These are phyloP conservation scores for Philonicus albiceps DNA, from an alignment of 2,888 invertebrate genomes.

Conservation along the genomic window DNA sequence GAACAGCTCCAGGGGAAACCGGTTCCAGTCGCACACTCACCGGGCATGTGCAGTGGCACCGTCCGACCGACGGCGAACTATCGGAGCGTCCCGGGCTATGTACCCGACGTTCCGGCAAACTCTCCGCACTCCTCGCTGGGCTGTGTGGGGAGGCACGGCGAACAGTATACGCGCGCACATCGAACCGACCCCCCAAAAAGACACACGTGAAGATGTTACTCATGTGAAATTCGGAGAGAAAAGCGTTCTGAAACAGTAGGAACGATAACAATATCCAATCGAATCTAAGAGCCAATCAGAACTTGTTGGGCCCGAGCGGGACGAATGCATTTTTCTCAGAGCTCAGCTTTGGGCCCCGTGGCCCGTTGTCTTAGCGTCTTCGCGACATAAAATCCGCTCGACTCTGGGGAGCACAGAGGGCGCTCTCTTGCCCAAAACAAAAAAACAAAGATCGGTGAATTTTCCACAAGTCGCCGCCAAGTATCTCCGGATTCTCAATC, in stretches of 20 bases:
- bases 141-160: neutral
- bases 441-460: neutral
- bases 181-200: neutral
- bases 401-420: neutral
- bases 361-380: slow-evolving; percentile 7
- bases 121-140: neutral
- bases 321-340: slow-evolving; percentile 4
- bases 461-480: neutral
- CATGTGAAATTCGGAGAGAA: slow-evolving; percentile 31
- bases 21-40: neutral
- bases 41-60: neutral
- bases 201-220: slow-evolving; percentile 30
- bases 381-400: neutral
- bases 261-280: slow-evolving; percentile 45
- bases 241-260: slow-evolving; percentile 21
- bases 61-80: neutral
- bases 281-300: slow-evolving; percentile 46
- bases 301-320: slow-evolving; percentile 13
- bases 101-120: neutral
- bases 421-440: neutral
- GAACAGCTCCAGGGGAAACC: slow-evolving; percentile 19
- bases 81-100: neutral
- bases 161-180: neutral
- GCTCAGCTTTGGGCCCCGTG: neutral
- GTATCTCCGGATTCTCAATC: neutral